Base-by-base conservation (phyloP, 2,113 vertebrate species). In the Chroicocephalus ridibundus region DNA sequence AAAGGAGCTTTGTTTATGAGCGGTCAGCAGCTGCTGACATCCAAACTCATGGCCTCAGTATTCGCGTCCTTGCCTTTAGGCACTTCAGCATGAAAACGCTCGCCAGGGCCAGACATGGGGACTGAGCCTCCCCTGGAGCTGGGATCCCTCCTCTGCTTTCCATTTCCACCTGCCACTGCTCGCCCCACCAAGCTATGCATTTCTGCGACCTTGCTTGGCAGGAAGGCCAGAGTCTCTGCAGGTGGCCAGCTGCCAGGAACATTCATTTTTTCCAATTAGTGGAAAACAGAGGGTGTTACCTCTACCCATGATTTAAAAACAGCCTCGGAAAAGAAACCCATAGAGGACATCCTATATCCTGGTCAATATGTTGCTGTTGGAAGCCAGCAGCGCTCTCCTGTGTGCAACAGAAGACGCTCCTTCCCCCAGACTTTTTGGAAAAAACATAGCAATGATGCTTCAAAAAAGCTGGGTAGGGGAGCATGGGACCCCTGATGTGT, bases 1-100 rank as follows among this genome's bases (percentile, higher is more conserved):
- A 94, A 92, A 89, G 61, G 65, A 87, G 69, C 36, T 93, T 86
- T 94, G 76, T 88, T 92, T 94, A 76, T 72, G 61, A 84, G 58
- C 34, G 31, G 83, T 84, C 83, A 96, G 65, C 40, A 84, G 81
- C 57, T 66, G 47, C 77, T 57, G 58, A n/a, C 57, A n/a, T 58
- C 82, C 82, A 81, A 12, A 81, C 71, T 71, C 64, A 29, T 1
- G 6, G 38, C 40, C 27, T 74, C 20, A 3, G 22, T 81, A 21
- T 83, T 77, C 4, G 1, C 4, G 11, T 22, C 4, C 64, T 84
- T 78, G 25, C 18, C n/a, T 82, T 70, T 17, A 52, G 44, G 49
- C 47, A 31, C 31, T 47, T 78, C 40, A 40, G 27, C 20, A 13
- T n/a, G 72, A 72, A 68, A 93, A 68, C 1, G 1, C 15, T 68